Conservation (phyloP, 2,888 invertebrate species). For the Lasius fuliginosus region DNA sequence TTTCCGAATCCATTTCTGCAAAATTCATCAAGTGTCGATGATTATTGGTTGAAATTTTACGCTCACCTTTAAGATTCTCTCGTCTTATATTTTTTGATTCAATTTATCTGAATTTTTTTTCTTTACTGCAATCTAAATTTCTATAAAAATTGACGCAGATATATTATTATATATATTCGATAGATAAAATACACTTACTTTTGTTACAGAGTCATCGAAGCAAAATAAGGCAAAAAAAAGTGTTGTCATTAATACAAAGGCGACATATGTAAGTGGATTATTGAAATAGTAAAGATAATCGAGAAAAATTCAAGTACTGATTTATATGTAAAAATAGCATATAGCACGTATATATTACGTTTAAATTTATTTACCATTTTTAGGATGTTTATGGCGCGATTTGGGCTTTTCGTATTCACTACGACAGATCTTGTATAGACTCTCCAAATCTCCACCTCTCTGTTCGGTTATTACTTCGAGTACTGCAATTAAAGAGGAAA, state of each 20-base stretch:
- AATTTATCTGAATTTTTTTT: neutral
- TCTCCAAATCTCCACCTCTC: constrained; percentile 86
- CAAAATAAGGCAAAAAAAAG: neutral
- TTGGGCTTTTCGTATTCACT: constrained; percentile 50
- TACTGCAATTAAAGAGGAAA: constrained; percentile 83
- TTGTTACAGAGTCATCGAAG: neutral
- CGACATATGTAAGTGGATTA: neutral
- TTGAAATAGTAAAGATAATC: constrained; percentile 11
- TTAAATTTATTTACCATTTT: constrained; percentile 13
- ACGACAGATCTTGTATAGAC: constrained; percentile 74
- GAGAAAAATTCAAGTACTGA: neutral
- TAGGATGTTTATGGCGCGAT: neutral
- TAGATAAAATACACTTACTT: constrained; percentile 1
- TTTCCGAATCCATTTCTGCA: neutral
- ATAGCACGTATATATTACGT: neutral
- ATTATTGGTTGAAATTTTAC: neutral
- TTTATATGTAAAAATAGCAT: neutral
- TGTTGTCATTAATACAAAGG: neutral
- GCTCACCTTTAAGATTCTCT: neutral
- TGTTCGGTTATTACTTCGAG: constrained; percentile 89
- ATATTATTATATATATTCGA: neutral
- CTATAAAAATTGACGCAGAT: neutral
- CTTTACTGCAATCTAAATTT: neutral
- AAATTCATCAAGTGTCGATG: neutral
- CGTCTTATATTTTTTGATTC: neutral